Evolutionary conservation across 23 tunicate species (phyloP), one percentile per base, ranked within the genome.

Genomic region (Corella eumyota): DNA sequence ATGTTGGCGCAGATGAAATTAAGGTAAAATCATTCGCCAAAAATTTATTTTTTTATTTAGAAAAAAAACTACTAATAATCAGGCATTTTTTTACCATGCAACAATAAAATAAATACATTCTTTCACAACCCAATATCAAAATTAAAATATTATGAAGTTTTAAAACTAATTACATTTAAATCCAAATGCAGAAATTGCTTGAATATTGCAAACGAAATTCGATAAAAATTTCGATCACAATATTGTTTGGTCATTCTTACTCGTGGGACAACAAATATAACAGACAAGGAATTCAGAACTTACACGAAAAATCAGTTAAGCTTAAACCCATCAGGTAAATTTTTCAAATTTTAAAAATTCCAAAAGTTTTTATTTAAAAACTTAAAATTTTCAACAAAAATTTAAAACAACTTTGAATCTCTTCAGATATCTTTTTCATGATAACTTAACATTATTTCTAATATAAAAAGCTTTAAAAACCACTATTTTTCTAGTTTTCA

Each of bases 251-350:
- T 0, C 88, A 78, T 30, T 72, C 90, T 9, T 78, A 50, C 55
- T 68, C 81, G 32, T 79, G 90, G 90, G 90, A 88, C 56, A 88
- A 88, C 76, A 88, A 88, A 52, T 88, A 77, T 77, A 88, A 88
- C 77, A 78, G 62, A 48, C 76, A 88, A 61, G 96, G 96, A 38
- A 22, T 88, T 6, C 68, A 79, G 36, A 68, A 36, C 17, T 50
- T 88, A 1, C 58, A 56, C 38, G 68, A 63, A 25, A 67, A 61
- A 49, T 81, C 88, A 28, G 66, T 88, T 34, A 88, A 73, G 40
- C 56, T 88, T 30, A 74, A 77, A 62, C 57, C 78, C 0, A 33
- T 86, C 15, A 71, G 67, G 95, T 86, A 56, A 35, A 64, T 25
- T 21, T 34, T 56, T 26, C 28, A 11, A 30, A 9, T 30, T 25